Base-by-base conservation (phyloP, 2,113 vertebrate genomes). In the Syrmaticus mikado region DNA sequence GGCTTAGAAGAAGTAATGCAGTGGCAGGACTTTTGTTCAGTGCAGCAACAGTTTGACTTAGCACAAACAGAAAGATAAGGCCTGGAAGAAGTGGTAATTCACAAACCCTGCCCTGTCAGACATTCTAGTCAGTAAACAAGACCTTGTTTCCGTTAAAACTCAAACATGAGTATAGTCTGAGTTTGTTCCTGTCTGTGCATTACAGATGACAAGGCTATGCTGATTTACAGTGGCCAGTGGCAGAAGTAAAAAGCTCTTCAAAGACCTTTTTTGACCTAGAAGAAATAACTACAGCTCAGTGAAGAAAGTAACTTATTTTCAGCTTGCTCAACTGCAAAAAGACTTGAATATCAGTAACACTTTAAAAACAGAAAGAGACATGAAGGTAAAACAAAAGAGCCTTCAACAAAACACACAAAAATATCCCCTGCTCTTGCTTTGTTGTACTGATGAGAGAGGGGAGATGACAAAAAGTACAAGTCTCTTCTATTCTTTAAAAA, bases 1-100 rank as follows among this genome's bases (percentile, higher is more conserved):
- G 77, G 28, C 48, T 66, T 83, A 22, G 75, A 86, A 95, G 40
- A 7, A 8, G 4, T 34, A 65, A 32, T 11, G 9, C 10, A 11
- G 3, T 46, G 65, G 34, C 48, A 67, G 20, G 80, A 40, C 61
- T 88, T 91, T 25, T 61, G 48, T 60, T 57, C 57, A 14, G 30
- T 46, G 81, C 58, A 48, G 40, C 53, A 75, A 62, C 43, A 79
- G 21, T 87, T 90, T 86, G 76, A 78, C 40, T 32, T 52, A 86
- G 62, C n/a, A 70, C 66, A 86, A 86, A 50, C 15, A 1, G 48
- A 68, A 85, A 91, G 81, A 91, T 93, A 91, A 95, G 74, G 43
- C 36, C 64, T 62, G 78, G 36, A 92, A 53, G 28, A 86, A 52
- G 30, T 0, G 3, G 15, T 79, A 93, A 92, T 65, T 93, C 71